phyloP scores from a whole-genome alignment of 2,113 vertebrate genomes.

The Rhinoptilus africanus region DNA sequence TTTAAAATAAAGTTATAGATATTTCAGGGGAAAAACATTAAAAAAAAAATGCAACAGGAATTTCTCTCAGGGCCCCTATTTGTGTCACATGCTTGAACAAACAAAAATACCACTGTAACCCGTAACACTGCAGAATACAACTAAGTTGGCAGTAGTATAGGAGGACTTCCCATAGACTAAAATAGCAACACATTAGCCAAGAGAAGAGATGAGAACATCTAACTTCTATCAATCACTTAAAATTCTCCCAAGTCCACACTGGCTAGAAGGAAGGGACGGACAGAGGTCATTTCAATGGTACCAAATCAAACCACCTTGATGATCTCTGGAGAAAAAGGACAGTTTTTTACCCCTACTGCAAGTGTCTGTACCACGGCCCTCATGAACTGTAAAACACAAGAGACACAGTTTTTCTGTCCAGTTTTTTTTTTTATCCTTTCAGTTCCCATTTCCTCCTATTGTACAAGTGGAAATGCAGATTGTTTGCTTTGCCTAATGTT shows the following conservation, averaged over 20 bases:
- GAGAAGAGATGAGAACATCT: neutral
- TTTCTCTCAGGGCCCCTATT: neutral
- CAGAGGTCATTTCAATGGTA: neutral
- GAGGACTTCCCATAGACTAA: neutral
- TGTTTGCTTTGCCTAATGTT: conserved; percentile 25
- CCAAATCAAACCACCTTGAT: neutral
- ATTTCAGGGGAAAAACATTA: neutral
- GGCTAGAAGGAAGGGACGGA: neutral
- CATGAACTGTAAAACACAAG: conserved; percentile 22
- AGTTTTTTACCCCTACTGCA: neutral
- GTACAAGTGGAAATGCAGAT: conserved; percentile 35
- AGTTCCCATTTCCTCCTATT: conserved; percentile 54
- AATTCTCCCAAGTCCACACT: neutral
- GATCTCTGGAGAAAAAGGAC: neutral
- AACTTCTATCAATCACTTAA: neutral
- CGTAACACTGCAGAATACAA: neutral
- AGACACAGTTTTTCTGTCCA: neutral
- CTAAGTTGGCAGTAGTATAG: neutral
- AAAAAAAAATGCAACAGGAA: neutral
- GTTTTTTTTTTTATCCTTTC: neutral
- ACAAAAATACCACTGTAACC: neutral
- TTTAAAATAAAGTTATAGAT: neutral
- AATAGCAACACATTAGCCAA: conserved; percentile 1
- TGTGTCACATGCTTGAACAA: neutral
- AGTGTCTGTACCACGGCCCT: neutral